Evolutionary conservation across 2,113 vertebrate genomes (phyloP).

Genomic region (Nycticorax nycticorax): DNA sequence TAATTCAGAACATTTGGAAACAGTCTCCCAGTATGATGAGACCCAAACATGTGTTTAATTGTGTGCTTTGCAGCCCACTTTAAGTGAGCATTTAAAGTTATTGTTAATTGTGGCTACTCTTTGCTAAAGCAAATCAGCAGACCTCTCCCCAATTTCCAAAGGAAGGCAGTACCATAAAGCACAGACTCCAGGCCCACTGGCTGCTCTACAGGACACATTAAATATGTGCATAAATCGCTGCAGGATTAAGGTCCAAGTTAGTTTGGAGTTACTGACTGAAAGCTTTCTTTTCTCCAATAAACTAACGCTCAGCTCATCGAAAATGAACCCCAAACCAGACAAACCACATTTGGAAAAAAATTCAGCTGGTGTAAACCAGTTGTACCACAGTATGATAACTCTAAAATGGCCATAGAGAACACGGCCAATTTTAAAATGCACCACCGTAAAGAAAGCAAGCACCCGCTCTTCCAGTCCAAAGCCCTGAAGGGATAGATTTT

Average conservation of each 20-base stretch:
- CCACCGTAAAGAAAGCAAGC: background rate
- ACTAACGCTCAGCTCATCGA: background rate
- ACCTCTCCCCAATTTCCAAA: background rate
- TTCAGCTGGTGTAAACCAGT: background rate
- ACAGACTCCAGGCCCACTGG: background rate
- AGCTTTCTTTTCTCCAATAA: background rate
- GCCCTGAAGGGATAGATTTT: background rate
- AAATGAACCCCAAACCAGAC: background rate
- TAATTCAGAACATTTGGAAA: conserved; percentile 38
- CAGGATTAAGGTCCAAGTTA: conserved; percentile 23
- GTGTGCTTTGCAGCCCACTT: background rate
- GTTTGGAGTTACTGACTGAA: background rate
- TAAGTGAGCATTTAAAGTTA: background rate
- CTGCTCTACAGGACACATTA: background rate
- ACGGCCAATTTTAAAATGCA: background rate
- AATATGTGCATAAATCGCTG: background rate
- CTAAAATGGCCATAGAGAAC: background rate
- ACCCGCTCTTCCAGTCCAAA: background rate
- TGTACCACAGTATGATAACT: background rate
- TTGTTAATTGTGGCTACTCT: background rate
- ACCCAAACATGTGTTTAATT: background rate
- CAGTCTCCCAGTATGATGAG: background rate
- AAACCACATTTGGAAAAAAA: background rate
- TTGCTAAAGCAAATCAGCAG: background rate
- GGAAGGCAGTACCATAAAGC: background rate